A percentile compares a stretch with the other conserved stretches of the same genome.
Evolutionary conservation across 37 sponge, comb jelly and placozoan genomes (phyloP).

Genomic region (Spongia lamella): DNA sequence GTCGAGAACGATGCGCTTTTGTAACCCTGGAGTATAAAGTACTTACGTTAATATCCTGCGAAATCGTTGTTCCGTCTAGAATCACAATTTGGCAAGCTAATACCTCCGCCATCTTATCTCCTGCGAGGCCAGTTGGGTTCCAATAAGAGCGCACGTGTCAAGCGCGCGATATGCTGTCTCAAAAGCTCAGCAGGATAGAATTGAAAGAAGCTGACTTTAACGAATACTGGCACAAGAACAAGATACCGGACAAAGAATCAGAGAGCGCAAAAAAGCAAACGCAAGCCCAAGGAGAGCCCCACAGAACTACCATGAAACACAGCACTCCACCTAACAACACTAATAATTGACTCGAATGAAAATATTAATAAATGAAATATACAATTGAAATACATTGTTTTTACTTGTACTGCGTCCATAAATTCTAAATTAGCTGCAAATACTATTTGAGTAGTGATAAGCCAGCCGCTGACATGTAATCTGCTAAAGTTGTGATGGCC

Average conservation of each 20-base stretch:
- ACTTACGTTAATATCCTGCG: constrained; percentile 75
- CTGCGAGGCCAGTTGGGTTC: background rate
- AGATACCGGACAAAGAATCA: background rate
- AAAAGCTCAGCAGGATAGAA: constrained; percentile 63
- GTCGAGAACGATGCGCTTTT: too few relatives aligned
- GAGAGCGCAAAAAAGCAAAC: too few relatives aligned
- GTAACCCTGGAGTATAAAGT: too few relatives aligned
- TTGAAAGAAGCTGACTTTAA: constrained; percentile 66
- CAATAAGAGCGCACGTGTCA: background rate
- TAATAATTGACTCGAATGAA: too few relatives aligned
- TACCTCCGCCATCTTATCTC: constrained; percentile 40
- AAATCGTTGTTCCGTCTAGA: constrained; percentile 69
- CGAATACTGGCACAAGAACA: constrained; percentile 57
- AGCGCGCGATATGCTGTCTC: constrained; percentile 46
- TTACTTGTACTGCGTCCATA: too few relatives aligned
- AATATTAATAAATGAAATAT: too few relatives aligned
- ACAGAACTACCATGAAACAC: too few relatives aligned
- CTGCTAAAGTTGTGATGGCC: constrained; percentile 55
- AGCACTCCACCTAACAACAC: too few relatives aligned
- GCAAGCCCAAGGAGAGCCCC: too few relatives aligned
- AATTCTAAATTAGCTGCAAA: background rate
- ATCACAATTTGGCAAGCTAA: constrained; percentile 64
- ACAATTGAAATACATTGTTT: too few relatives aligned
- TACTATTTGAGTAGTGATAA: constrained; percentile 9
- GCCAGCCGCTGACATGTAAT: constrained; percentile 54